A percentile compares a stretch with the other conserved stretches of the same genome.
These are phyloP conservation scores for Morpho deidamia DNA, from an alignment of 2,888 invertebrate genomes.

Conservation along the genomic window DNA sequence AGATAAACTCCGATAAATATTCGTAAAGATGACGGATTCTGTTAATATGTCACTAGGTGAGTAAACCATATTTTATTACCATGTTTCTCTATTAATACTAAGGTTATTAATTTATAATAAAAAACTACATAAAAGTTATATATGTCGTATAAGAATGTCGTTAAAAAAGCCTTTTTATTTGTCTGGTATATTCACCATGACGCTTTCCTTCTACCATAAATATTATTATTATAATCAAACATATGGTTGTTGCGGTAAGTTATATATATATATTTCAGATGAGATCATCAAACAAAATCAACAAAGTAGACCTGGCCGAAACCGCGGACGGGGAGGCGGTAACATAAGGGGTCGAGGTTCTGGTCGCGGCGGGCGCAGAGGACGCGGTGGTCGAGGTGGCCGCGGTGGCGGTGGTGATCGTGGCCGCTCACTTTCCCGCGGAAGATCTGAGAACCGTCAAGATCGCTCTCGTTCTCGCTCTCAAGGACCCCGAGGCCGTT, in stretches of 20 bases:
- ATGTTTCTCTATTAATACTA: too few species aligned
- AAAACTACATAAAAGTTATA: too few species aligned
- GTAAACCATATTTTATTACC: conserved; percentile 20
- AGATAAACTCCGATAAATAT: not conserved
- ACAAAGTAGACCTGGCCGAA: conserved; percentile 53
- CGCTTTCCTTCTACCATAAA: conserved; percentile 11
- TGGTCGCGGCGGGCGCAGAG: conserved; percentile 37
- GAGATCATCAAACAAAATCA: conserved; percentile 62
- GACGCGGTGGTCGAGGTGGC: conserved; percentile 28
- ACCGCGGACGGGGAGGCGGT: conserved; percentile 51
- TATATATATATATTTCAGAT: conserved; percentile 36
- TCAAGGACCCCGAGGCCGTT: conserved; percentile 18
- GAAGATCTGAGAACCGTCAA: conserved; percentile 37
- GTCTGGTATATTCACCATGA: conserved; percentile 5
- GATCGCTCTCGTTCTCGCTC: conserved; percentile 43
- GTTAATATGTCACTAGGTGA: conserved; percentile 69
- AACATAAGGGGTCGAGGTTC: conserved; percentile 33
- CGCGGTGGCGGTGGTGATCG: conserved; percentile 38
- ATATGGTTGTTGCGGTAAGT: not conserved
- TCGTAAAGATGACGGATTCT: conserved; percentile 50
- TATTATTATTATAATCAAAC: not conserved
- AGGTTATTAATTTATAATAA: too few species aligned
- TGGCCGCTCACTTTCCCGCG: conserved; percentile 31
- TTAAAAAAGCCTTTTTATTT: not conserved
- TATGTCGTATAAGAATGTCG: not conserved